These are phyloP conservation scores for Nematostella vectensis DNA, from an alignment of 92 coral and sea anemone species.

Conservation along the genomic window DNA sequence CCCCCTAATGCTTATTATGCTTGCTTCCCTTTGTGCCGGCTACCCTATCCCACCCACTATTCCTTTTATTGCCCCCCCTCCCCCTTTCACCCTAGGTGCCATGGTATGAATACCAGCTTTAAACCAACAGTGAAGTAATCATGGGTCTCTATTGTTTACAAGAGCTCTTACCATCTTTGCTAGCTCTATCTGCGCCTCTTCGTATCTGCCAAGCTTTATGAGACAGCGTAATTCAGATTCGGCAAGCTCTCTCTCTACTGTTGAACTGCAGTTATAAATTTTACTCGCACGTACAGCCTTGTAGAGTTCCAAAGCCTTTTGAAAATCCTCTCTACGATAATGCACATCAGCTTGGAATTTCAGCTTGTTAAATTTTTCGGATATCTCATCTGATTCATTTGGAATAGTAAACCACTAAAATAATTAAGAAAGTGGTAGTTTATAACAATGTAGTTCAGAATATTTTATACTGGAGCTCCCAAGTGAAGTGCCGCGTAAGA, in stretches of 20 bases:
- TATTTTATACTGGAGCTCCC: no score
- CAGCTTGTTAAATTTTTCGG: constrained; percentile 32
- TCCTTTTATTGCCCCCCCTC: background rate
- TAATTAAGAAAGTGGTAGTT: background rate
- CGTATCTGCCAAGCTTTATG: constrained; percentile 36
- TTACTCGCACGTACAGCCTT: constrained; percentile 7
- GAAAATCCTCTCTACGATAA: constrained; percentile 21
- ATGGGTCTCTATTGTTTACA: no score
- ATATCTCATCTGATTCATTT: constrained; percentile 15
- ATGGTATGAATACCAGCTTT: no score
- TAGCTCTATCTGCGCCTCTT: constrained; percentile 25
- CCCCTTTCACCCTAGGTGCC: background rate
- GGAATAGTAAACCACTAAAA: constrained; percentile 48
- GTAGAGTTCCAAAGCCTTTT: constrained; percentile 26
- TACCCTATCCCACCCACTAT: background rate
- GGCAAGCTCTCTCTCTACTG: constrained; percentile 50
- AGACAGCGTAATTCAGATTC: constrained; percentile 59
- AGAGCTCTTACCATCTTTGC: background rate
- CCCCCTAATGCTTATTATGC: no score
- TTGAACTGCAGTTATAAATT: constrained; percentile 10
- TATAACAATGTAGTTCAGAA: background rate
- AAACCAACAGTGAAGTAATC: no score
- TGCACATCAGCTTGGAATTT: constrained; percentile 63
- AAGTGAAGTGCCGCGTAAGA: no score
- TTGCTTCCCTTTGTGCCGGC: no score